Conservation (phyloP, 2,888 invertebrate genomes). For the Drosophila merina region DNA sequence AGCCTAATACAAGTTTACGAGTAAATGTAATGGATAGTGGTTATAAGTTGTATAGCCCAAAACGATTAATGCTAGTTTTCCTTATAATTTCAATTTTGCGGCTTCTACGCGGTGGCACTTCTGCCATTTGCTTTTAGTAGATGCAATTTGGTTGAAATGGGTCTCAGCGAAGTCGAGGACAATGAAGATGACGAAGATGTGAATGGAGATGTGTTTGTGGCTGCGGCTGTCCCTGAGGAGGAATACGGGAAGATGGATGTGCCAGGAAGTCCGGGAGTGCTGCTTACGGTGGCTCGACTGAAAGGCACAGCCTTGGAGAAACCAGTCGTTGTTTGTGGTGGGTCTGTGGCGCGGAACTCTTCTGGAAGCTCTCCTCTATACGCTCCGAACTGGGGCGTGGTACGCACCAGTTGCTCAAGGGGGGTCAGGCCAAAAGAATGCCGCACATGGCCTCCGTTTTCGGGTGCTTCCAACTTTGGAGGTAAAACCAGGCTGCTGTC, state of each 20-base stretch:
- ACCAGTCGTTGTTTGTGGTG: conserved; percentile 70
- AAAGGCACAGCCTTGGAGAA: conserved; percentile 59
- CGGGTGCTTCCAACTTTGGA: conserved; percentile 76
- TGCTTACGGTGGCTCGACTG: conserved; percentile 29
- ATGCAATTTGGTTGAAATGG: conserved; percentile 80
- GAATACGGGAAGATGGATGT: conserved; percentile 44
- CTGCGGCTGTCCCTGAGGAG: conserved; percentile 13
- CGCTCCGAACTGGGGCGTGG: conserved; percentile 89
- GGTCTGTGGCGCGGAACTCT: conserved; percentile 82
- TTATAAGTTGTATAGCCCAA: conserved; percentile 58
- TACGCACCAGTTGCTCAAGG: conserved; percentile 87
- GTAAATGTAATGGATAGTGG: conserved; percentile 45
- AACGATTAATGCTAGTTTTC: conserved; percentile 44
- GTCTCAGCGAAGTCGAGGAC: conserved; percentile 64
- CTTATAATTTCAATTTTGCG: conserved; percentile 57
- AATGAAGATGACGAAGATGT: conserved; percentile 49
- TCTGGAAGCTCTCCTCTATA: conserved; percentile 89
- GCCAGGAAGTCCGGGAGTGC: conserved; percentile 27
- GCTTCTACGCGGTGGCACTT: conserved; percentile 38
- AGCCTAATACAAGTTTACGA: conserved; percentile 58
- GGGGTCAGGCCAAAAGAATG: conserved; percentile 83
- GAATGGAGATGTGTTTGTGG: conserved; percentile 44
- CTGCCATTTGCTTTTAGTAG: conserved; percentile 62
- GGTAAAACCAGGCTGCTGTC: conserved; percentile 86
- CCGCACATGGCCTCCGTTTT: conserved; percentile 50